Conservation (phyloP, 2,797 vertebrate species). For the Argentina silus region DNA sequence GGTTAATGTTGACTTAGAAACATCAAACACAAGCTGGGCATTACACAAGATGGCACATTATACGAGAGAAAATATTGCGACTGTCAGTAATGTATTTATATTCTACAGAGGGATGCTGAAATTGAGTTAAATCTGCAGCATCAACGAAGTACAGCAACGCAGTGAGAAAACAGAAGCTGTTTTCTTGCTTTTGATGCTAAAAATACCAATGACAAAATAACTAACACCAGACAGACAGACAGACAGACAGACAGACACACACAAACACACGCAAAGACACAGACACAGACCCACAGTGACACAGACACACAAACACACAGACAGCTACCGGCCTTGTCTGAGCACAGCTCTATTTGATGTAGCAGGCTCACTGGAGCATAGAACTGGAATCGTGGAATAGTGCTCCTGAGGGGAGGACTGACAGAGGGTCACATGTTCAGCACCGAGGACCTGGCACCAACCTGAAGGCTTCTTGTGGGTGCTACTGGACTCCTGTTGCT, state of each 20-base stretch:
- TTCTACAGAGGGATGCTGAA: no score
- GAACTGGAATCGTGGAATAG: not conserved
- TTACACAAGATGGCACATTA: no score
- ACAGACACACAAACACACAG: not conserved
- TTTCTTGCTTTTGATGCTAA: conserved; percentile 3
- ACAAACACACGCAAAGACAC: not conserved
- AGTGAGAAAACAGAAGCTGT: not conserved
- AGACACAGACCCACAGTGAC: not conserved
- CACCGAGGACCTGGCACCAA: not conserved
- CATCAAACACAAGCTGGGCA: no score
- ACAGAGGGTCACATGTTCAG: not conserved
- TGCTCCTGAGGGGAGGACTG: not conserved
- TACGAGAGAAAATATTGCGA: no score
- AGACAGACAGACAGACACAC: not conserved
- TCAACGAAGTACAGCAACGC: not conserved
- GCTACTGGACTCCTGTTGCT: no score
- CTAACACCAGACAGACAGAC: not conserved
- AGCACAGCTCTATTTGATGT: not conserved
- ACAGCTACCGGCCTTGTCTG: not conserved
- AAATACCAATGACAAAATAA: conserved; percentile 9
- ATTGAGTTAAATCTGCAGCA: conserved; percentile 1
- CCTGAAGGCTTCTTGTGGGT: not conserved
- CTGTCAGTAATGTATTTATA: no score
- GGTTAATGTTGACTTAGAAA: no score
- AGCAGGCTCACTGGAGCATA: not conserved